Evolutionary conservation across 2,888 invertebrate genomes (phyloP).

Genomic region (Acleris cristana): DNA sequence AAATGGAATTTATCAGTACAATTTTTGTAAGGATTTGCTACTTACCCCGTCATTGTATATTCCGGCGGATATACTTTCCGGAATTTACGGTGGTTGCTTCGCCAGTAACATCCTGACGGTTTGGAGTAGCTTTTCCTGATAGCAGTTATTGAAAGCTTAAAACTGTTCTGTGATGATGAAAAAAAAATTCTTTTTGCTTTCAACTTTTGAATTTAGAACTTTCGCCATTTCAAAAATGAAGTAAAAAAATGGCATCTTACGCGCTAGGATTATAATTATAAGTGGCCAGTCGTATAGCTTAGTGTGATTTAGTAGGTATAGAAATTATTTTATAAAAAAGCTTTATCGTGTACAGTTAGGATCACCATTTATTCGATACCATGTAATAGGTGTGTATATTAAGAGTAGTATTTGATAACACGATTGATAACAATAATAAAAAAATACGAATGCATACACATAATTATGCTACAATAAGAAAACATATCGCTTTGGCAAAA

Average conservation of each 20-base stretch:
- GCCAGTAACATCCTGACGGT: background rate
- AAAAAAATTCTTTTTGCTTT: conserved; percentile 59
- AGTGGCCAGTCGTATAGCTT: conserved; percentile 75
- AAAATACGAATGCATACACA: conserved; percentile 67
- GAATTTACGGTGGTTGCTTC: background rate
- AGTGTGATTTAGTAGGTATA: conserved; percentile 72
- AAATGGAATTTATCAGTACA: conserved; percentile 20
- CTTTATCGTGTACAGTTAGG: conserved; percentile 78
- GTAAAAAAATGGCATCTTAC: conserved; percentile 57
- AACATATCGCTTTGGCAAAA: conserved; percentile 81
- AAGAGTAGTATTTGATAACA: conserved; percentile 81
- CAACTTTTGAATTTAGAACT: conserved; percentile 51
- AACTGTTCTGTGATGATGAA: conserved; percentile 72
- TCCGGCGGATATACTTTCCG: background rate
- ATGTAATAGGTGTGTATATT: conserved; percentile 74
- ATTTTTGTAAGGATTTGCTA: conserved; percentile 2
- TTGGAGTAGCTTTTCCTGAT: conserved; percentile 29
- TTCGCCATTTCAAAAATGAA: conserved; percentile 61
- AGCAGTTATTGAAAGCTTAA: conserved; percentile 57
- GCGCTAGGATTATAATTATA: conserved; percentile 55
- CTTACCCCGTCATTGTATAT: conserved; percentile 6
- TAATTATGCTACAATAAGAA: conserved; percentile 74
- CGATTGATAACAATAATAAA: conserved; percentile 62
- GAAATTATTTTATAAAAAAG: conserved; percentile 80
- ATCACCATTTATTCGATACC: conserved; percentile 69